Evolutionary conservation across 2,113 vertebrate genomes (phyloP).

Genomic region (Scolopax mira): DNA sequence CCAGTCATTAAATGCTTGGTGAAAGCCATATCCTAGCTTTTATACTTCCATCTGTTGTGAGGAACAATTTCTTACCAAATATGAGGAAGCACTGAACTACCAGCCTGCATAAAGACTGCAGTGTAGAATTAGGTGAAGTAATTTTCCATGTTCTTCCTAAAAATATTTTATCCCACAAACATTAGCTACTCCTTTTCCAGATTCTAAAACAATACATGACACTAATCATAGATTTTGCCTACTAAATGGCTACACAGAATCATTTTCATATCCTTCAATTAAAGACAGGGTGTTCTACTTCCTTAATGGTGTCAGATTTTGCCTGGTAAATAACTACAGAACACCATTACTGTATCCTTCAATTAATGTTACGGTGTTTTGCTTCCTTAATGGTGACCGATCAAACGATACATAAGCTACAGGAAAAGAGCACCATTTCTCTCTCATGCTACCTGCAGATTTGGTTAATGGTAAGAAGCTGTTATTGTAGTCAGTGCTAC

Average conservation of each 20-base stretch:
- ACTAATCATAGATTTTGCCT: not conserved
- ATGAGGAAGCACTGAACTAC: not conserved
- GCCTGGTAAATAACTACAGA: not conserved
- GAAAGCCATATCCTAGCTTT: not conserved
- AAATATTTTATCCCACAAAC: not conserved
- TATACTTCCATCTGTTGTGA: not conserved
- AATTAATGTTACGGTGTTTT: not conserved
- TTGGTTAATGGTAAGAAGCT: not conserved
- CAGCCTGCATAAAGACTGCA: not conserved
- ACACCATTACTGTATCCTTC: not conserved
- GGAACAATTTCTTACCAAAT: not conserved
- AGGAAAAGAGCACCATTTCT: not conserved
- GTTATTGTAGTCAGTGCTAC: not conserved
- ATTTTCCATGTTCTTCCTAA: not conserved
- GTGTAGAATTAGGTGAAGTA: not conserved
- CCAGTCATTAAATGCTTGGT: not conserved
- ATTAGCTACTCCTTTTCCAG: not conserved
- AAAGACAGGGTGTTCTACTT: constrained; percentile 28
- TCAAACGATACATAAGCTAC: not conserved
- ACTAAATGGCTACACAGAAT: not conserved
- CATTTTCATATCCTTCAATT: constrained; percentile 11
- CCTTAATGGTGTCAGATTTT: not conserved
- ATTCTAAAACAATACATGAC: not conserved
- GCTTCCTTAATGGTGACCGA: not conserved
- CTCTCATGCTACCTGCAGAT: not conserved